phyloP scores from a whole-genome alignment of 1,140 invertebrate genomes.

The Scaptodrosophila lebanonensis region DNA sequence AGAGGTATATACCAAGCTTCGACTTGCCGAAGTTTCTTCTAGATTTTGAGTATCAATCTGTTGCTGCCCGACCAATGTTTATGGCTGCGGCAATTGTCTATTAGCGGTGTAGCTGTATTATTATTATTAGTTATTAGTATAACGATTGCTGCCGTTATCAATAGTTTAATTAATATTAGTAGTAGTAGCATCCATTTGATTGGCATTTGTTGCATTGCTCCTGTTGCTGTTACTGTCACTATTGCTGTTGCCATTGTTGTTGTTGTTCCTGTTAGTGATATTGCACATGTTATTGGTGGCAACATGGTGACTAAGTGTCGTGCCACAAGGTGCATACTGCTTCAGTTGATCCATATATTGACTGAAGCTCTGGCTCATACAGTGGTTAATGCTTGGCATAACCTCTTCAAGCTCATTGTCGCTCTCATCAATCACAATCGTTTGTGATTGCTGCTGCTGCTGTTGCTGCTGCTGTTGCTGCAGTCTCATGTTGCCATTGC shows the following conservation, averaged over 20 bases:
- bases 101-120: conserved; percentile 38
- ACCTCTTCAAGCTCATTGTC: conserved; percentile 57
- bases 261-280: conserved; percentile 37
- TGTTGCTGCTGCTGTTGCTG: conserved; percentile 37
- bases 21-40: no score
- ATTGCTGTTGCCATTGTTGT: conserved; percentile 3
- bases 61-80: conserved; percentile 13
- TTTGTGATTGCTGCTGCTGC: conserved; percentile 30
- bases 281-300: conserved; percentile 52
- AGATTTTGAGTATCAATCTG: conserved; percentile 62
- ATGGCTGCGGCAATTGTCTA: conserved; percentile 6
- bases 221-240: conserved; percentile 27
- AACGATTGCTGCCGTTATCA: conserved; percentile 23
- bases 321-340: conserved; percentile 37
- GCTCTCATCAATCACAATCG: conserved; percentile 64
- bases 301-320: conserved; percentile 13
- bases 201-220: conserved; percentile 55
- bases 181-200: conserved; percentile 68
- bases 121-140: conserved; percentile 48
- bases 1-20: no score
- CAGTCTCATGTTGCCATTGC: conserved; percentile 47
- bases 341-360: conserved; percentile 62
- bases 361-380: conserved; percentile 51
- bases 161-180: conserved; percentile 26
- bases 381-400: conserved; percentile 10